Percentiles rank a stretch among this genome's conserved stretches.
Conservation (phyloP, 2,797 vertebrate genomes). For the Sebastes oblongus region DNA sequence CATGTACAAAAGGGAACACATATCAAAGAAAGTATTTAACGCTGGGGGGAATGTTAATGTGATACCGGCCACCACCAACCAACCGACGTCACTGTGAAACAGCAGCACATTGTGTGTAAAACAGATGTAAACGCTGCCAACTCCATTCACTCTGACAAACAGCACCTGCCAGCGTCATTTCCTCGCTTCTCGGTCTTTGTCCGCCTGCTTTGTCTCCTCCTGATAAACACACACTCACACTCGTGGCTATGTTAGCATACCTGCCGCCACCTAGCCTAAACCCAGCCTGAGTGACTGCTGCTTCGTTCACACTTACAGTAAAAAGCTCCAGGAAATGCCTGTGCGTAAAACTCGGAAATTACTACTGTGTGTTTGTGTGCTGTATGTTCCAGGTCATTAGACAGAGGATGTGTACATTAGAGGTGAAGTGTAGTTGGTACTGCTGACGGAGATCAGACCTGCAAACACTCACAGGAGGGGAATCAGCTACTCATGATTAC, state of each 20-base stretch:
- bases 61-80: not conserved
- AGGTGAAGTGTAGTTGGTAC: constrained; percentile 5
- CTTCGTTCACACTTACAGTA: not conserved
- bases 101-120: not conserved
- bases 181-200: not conserved
- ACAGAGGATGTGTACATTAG: constrained; percentile 31
- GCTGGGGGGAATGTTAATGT: not conserved
- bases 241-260: constrained; percentile 46
- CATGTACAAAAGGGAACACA: too few species aligned
- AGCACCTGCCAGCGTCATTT: constrained; percentile 7
- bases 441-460: constrained; percentile 15
- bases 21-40: too few species aligned
- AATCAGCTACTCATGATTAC: not conserved
- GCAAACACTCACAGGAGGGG: not conserved
- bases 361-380: not conserved
- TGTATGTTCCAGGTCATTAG: not conserved
- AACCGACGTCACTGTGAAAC: not conserved
- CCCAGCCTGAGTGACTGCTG: constrained; percentile 31
- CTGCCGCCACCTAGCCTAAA: constrained; percentile 44
- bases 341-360: not conserved
- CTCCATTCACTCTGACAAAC: constrained; percentile 6
- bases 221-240: constrained; percentile 43
- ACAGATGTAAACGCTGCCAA: not conserved
- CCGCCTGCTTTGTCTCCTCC: constrained; percentile 30
- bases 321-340: constrained; percentile 24